A percentile compares a stretch with the other conserved stretches of the same genome.
Conservation (phyloP, 1,140 invertebrate species). For the Cecropterus lyciades region DNA sequence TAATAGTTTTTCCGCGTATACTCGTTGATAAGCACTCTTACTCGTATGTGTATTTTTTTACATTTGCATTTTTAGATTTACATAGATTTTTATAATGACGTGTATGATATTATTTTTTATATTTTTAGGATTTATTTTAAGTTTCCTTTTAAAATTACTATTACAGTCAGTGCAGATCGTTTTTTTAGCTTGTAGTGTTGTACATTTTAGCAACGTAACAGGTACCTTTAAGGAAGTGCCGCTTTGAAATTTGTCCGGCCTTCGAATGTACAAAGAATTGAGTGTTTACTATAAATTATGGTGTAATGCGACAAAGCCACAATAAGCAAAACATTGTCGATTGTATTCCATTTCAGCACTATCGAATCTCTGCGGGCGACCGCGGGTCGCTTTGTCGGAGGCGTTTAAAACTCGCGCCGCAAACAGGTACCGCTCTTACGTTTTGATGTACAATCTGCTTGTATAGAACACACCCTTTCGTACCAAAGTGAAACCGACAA, state of each 20-base stretch:
- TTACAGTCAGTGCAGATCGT: too few relatives aligned
- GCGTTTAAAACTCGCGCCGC: constrained; percentile 43
- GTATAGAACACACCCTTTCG: not conserved
- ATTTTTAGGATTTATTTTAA: too few relatives aligned
- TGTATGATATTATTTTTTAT: too few relatives aligned
- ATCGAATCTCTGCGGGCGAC: constrained; percentile 58
- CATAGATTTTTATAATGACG: too few relatives aligned
- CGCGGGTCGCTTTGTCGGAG: constrained; percentile 61
- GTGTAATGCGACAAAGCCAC: constrained; percentile 60
- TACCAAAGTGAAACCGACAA: not conserved
- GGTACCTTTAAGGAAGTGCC: not conserved
- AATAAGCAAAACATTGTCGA: constrained; percentile 71
- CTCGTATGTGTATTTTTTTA: too few relatives aligned
- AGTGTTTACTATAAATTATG: constrained; percentile 49
- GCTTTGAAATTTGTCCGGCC: constrained; percentile 32
- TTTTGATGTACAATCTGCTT: not conserved
- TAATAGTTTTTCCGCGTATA: too few relatives aligned
- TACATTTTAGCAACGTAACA: not conserved
- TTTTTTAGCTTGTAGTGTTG: not conserved
- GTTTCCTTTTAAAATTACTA: too few relatives aligned
- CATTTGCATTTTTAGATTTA: too few relatives aligned
- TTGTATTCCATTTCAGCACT: constrained; percentile 75
- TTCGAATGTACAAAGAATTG: constrained; percentile 8
- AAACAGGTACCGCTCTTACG: constrained; percentile 51
- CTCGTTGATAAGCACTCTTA: too few relatives aligned